Percentiles rank a stretch among this genome's conserved stretches.
Evolutionary conservation across 1,140 invertebrate genomes (phyloP).

Genomic region (Hydropsyche tenuis): DNA sequence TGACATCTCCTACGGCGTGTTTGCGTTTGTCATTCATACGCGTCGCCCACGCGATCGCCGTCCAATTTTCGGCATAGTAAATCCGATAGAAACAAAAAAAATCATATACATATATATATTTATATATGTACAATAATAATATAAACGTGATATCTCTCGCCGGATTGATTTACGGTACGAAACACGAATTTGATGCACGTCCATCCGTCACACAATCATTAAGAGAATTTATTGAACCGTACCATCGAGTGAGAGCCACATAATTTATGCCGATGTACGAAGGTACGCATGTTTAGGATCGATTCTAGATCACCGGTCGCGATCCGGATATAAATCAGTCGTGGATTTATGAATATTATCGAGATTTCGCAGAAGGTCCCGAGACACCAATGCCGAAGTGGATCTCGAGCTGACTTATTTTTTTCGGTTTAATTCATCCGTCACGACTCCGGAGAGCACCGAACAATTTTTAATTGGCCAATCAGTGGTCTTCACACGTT

Average conservation of each 20-base stretch:
- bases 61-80: not conserved
- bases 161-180: slow-evolving; percentile 10
- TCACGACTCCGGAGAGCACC: slow-evolving; percentile 46
- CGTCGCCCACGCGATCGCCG: slow-evolving; percentile 11
- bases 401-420: slow-evolving; percentile 23
- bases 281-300: not conserved
- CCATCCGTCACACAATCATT: slow-evolving; percentile 33
- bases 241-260: not conserved
- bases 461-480: slow-evolving; percentile 47
- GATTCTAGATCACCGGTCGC: not conserved
- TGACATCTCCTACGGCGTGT: slow-evolving; percentile 3
- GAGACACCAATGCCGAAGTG: not conserved
- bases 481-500: slow-evolving; percentile 45
- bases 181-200: not conserved
- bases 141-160: not conserved
- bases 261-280: too few relatives aligned
- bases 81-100: not conserved
- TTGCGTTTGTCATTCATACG: slow-evolving; percentile 18
- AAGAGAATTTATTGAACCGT: slow-evolving; percentile 34
- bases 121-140: not conserved
- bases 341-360: not conserved
- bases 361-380: not conserved
- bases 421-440: slow-evolving; percentile 41
- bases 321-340: not conserved
- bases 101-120: not conserved